Conservation (phyloP, 2,113 vertebrate genomes). For the Candoia aspera region DNA sequence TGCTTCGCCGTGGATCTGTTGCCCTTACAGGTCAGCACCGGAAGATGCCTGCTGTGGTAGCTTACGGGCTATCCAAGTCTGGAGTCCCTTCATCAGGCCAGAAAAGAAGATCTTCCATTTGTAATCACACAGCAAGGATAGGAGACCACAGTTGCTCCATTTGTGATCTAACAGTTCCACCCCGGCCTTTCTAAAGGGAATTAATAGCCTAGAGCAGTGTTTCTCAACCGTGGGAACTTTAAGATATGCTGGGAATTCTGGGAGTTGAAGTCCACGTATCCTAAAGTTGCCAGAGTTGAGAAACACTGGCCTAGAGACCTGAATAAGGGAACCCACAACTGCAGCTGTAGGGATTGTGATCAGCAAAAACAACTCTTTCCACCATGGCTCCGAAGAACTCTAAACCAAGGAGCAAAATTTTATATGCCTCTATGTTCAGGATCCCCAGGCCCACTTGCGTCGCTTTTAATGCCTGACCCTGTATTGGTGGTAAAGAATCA, state of each 20-base stretch:
- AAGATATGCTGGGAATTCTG: too few species aligned
- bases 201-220: neutral
- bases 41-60: neutral
- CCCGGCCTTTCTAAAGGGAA: neutral
- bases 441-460: too few species aligned
- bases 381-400: neutral
- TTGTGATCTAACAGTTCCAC: neutral
- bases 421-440: too few species aligned
- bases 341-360: too few species aligned
- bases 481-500: too few species aligned
- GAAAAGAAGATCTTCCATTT: neutral
- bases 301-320: neutral
- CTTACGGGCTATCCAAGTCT: neutral
- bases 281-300: too few species aligned
- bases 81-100: neutral
- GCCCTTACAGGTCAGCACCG: neutral
- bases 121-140: neutral
- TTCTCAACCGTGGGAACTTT: too few species aligned
- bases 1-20: constrained; percentile 22
- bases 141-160: neutral
- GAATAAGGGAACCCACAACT: neutral
- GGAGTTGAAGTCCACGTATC: too few species aligned
- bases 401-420: too few species aligned
- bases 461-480: too few species aligned
- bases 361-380: too few species aligned